Percentiles rank a stretch among this genome's conserved stretches.
phyloP scores from a whole-genome alignment of 2,888 invertebrate species.

The Siphlonurus alternatus region DNA sequence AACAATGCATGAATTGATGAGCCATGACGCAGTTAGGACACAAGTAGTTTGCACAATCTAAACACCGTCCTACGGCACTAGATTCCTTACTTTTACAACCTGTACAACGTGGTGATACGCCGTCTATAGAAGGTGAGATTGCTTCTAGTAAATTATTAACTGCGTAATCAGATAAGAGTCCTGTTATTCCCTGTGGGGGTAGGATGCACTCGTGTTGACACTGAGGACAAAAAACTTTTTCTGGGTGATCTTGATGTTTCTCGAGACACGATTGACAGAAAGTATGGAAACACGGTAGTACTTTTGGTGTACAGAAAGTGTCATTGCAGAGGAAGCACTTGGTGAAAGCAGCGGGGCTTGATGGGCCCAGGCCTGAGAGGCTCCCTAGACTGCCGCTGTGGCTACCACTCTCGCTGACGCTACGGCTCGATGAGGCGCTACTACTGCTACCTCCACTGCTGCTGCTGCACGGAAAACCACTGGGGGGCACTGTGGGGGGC shows the following conservation, averaged over 20 bases:
- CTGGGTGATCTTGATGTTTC: conserved; percentile 45
- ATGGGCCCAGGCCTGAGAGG: not conserved
- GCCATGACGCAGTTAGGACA: conserved; percentile 98
- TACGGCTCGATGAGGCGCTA: conserved; percentile 8
- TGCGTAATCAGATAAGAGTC: conserved; percentile 47
- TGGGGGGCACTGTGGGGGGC: conserved; percentile 7
- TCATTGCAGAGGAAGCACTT: conserved; percentile 11
- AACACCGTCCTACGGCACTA: conserved; percentile 88
- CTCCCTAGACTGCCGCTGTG: conserved; percentile 8
- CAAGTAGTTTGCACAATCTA: conserved; percentile 90
- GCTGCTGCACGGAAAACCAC: not conserved
- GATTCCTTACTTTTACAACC: conserved; percentile 92
- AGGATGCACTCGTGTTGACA: conserved; percentile 36
- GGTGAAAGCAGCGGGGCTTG: conserved; percentile 6
- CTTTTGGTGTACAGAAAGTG: conserved; percentile 18
- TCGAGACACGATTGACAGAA: conserved; percentile 72
- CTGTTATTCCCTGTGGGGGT: conserved; percentile 39
- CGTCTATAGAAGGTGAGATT: conserved; percentile 19
- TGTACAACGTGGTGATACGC: conserved; percentile 42
- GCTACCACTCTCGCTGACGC: conserved; percentile 12
- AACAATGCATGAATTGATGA: conserved; percentile 98
- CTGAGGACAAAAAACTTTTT: conserved; percentile 58
- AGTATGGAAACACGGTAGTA: conserved; percentile 65
- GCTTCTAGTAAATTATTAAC: conserved; percentile 30
- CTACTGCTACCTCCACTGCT: conserved; percentile 9